phyloP scores from a whole-genome alignment of 2,888 invertebrate genomes.

The Alentia gelatinosa region DNA sequence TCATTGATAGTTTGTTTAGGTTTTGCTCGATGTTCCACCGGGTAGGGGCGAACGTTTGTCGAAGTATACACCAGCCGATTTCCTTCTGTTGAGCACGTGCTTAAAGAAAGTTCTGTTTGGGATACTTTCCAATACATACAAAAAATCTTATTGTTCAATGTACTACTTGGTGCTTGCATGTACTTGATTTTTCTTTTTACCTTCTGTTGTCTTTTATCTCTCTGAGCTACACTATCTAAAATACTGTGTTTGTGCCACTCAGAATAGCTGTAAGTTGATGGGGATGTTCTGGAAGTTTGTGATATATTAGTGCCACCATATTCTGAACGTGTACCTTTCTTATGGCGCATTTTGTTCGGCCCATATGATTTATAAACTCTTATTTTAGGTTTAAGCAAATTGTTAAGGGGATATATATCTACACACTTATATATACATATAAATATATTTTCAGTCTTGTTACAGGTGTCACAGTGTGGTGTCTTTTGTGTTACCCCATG shows the following conservation, averaged over 20 bases:
- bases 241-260: not conserved
- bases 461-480: conserved; percentile 8
- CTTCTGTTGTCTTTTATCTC: not conserved
- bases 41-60: not conserved
- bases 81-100: not conserved
- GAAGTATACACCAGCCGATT: not conserved
- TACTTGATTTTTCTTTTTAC: not conserved
- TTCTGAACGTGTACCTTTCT: not conserved
- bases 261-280: not conserved
- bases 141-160: not conserved
- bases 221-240: not conserved
- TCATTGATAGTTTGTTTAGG: not conserved
- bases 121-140: not conserved
- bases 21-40: not conserved
- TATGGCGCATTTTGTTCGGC: conserved; percentile 13
- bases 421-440: conserved; percentile 4
- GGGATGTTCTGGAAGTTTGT: not conserved
- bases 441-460: not conserved
- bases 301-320: not conserved
- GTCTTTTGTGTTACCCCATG: conserved; percentile 31
- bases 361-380: not conserved
- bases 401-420: not conserved
- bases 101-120: not conserved
- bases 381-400: not conserved
- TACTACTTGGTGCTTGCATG: conserved; percentile 33